These are phyloP conservation scores for Portunus trituberculatus DNA, from an alignment of 1,140 invertebrate species.

Conservation along the genomic window DNA sequence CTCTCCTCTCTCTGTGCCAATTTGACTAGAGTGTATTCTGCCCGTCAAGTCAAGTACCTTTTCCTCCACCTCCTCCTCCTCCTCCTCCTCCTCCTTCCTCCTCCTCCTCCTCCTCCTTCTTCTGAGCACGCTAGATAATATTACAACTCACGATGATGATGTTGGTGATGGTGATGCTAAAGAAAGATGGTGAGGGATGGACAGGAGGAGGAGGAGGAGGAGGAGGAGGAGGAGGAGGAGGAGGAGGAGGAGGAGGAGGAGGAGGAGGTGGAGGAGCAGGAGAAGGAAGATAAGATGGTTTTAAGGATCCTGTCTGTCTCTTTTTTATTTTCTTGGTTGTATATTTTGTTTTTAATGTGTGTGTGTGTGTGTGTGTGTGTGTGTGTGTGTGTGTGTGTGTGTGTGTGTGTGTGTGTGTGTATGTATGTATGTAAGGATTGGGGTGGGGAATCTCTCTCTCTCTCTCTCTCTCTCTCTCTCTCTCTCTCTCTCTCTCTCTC, in stretches of 20 bases:
- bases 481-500: not conserved
- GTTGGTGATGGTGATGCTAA: no score
- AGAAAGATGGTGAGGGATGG: not conserved
- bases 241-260: not conserved
- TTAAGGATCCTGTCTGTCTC: no score
- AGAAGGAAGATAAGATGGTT: not conserved
- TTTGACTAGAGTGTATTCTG: not conserved
- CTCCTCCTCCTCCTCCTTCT: no score
- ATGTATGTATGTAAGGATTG: not conserved
- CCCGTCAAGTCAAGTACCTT: not conserved
- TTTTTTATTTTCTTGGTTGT: no score
- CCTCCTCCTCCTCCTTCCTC: no score
- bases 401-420: not conserved
- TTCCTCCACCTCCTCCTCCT: no score
- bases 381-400: no score
- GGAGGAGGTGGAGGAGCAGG: not conserved
- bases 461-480: conserved; percentile 1
- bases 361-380: not conserved
- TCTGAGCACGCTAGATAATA: not conserved
- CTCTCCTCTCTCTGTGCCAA: no score
- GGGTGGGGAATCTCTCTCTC: not conserved
- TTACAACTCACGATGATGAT: not conserved
- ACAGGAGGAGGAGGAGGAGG: not conserved
- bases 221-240: not conserved
- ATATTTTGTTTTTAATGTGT: not conserved